Evolutionary conservation across 2,113 vertebrate species (phyloP).

Genomic region (Romanogobio albipinnatus): DNA sequence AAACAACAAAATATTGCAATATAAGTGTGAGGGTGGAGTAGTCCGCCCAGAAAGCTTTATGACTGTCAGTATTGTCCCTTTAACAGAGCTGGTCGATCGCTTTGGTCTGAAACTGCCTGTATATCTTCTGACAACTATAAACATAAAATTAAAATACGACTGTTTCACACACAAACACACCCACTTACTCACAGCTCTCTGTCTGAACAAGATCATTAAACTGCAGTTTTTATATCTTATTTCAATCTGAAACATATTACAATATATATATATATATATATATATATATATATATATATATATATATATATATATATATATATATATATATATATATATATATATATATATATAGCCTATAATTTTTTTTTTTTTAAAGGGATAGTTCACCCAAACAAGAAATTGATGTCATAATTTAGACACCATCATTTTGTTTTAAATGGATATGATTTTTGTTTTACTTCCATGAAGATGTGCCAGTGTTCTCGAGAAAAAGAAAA

Average conservation of each 20-base stretch:
- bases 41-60: slow-evolving; percentile 24
- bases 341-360: too few relatives aligned
- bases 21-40: slow-evolving; percentile 40
- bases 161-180: not conserved
- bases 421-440: not conserved
- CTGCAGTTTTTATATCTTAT: not conserved
- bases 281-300: too few relatives aligned
- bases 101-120: slow-evolving; percentile 11
- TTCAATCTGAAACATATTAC: not conserved
- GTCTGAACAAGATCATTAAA: not conserved
- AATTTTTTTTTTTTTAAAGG: too few relatives aligned
- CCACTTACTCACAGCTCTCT: not conserved
- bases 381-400: not conserved
- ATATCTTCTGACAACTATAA: slow-evolving; percentile 8
- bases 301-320: too few relatives aligned
- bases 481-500: not conserved
- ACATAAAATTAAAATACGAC: slow-evolving; percentile 17
- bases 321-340: too few relatives aligned
- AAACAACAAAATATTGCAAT: slow-evolving; percentile 57
- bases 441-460: too few relatives aligned
- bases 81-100: slow-evolving; percentile 11
- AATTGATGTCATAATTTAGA: not conserved
- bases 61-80: slow-evolving; percentile 23
- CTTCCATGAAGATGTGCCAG: too few relatives aligned
- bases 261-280: too few relatives aligned